These are phyloP conservation scores for Rhopalosiphum maidis DNA, from an alignment of 1,140 invertebrate species.

Conservation along the genomic window DNA sequence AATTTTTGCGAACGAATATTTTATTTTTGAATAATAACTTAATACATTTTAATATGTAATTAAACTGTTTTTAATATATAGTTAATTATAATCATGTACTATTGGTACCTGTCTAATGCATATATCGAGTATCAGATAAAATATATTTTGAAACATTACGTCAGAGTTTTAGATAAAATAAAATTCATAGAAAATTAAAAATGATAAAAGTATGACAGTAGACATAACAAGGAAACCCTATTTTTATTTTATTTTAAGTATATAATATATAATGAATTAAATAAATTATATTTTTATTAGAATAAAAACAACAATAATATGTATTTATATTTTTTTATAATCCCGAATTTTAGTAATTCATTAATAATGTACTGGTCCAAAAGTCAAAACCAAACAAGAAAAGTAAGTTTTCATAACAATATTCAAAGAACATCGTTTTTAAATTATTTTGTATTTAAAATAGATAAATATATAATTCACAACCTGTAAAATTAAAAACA, in stretches of 20 bases:
- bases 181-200: not conserved
- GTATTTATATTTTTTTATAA: not conserved
- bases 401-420: not conserved
- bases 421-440: not conserved
- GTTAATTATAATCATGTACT: not conserved
- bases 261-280: not conserved
- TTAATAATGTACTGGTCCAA: not conserved
- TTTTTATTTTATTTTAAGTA: not conserved
- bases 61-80: not conserved
- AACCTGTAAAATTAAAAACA: not conserved
- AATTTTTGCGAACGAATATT: not conserved
- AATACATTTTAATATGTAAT: not conserved
- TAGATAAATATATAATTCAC: not conserved
- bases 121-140: not conserved
- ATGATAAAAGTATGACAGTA: not conserved
- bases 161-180: not conserved
- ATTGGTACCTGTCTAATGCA: not conserved
- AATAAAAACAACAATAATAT: not conserved
- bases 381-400: not conserved
- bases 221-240: not conserved
- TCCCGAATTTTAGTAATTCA: not conserved
- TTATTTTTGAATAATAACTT: constrained; percentile 4
- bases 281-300: not conserved
- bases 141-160: not conserved
- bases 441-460: not conserved